Percentiles rank a stretch among this genome's conserved stretches.
Evolutionary conservation across 2,888 invertebrate genomes (phyloP).

Genomic region (Drosophila affinis): DNA sequence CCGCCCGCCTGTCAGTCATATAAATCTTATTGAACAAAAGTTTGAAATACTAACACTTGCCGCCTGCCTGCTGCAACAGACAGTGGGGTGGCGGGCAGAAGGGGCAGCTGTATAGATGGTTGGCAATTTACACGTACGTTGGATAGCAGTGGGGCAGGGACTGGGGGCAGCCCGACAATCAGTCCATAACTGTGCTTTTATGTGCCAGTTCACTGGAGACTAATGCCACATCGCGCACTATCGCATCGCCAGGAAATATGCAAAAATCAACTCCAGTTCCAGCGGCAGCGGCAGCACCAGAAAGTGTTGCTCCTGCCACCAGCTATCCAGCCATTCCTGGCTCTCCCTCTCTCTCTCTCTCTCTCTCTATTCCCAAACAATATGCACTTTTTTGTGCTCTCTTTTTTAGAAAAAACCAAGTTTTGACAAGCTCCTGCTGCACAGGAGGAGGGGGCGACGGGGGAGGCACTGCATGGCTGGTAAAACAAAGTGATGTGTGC

Average conservation of each 20-base stretch:
- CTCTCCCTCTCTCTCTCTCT: constrained; percentile 24
- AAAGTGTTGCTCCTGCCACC: background rate
- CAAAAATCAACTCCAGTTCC: constrained; percentile 71
- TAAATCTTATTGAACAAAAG: constrained; percentile 65
- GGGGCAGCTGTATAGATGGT: constrained; percentile 11
- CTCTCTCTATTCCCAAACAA: constrained; percentile 53
- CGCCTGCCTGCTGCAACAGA: background rate
- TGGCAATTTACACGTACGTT: constrained; percentile 47
- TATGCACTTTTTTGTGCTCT: constrained; percentile 54
- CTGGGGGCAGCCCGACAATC: constrained; percentile 50
- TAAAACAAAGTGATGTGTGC: constrained; percentile 61
- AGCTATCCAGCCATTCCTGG: constrained; percentile 5
- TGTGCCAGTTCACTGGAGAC: constrained; percentile 74
- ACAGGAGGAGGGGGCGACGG: background rate
- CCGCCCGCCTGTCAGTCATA: constrained; percentile 61
- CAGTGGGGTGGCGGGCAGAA: background rate
- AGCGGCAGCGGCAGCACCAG: constrained; percentile 10
- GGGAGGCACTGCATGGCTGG: constrained; percentile 3
- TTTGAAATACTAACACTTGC: constrained; percentile 61
- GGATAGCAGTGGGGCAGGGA: constrained; percentile 14
- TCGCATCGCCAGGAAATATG: constrained; percentile 57
- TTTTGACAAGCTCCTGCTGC: constrained; percentile 62
- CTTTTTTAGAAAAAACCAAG: constrained; percentile 40
- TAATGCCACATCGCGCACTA: constrained; percentile 63
- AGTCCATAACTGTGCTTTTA: constrained; percentile 72